Evolutionary conservation across 2,888 invertebrate genomes (phyloP), one percentile per base, ranked within the genome.

Genomic region (Colostygia pectinataria): DNA sequence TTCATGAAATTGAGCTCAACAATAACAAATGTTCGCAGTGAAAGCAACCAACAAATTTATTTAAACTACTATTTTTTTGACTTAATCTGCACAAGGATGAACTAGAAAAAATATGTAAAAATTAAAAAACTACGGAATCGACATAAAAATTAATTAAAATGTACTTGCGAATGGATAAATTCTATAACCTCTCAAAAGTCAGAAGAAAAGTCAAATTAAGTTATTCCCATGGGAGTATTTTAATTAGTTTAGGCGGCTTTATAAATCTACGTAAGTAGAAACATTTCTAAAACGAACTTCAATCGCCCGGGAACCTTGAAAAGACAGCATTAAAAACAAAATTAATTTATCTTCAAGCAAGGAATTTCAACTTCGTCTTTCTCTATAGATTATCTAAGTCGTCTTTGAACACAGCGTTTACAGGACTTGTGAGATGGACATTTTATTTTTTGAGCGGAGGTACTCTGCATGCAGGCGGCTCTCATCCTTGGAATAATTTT

Each of bases 341-440:
- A 71, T 73, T 72, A 74, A 77, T 74, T 77, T 76, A 75, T 70
- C 67, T 61, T 57, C 50, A 61, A 66, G 69, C 63, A 66, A 68
- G 64, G 69, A 65, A 69, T 74, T 70, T 68, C 65, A 68, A 72
- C 68, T 72, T 74, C 61, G 59, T 62, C 58, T 67, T 74, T 49
- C 38, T 12, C 31, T 39, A 14, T 10, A 10, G 27, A 10, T 10
- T 10, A 27, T 1, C 27, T 8, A 10, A 10, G 5, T 27, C 1
- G 12, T 29, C 12, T 29, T 13, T 29, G 12, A 29, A 29, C 9
- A 10, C 3, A 10, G 12, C 12, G 12, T 29, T 29, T n/a, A n/a
- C 20, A 20, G 4, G 2, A 1, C 6, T 20, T 20, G 3, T 36
- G 8, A 24, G n/a, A 36, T 8, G 2, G 14, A 24, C 32, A 15